These are phyloP conservation scores for Scophthalmus maximus DNA, from an alignment of 2,113 vertebrate species.

Conservation along the genomic window DNA sequence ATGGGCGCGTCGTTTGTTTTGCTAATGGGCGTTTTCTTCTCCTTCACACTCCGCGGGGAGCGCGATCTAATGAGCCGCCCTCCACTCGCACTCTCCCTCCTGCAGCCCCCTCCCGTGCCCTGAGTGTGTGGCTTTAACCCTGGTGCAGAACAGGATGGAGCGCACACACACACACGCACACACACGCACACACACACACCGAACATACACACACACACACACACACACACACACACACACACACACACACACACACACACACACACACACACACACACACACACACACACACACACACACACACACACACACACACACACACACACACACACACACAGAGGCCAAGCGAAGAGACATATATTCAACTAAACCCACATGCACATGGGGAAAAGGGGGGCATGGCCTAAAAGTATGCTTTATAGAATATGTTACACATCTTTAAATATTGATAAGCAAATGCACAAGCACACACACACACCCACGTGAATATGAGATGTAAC, in stretches of 20 bases:
- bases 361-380: slow-evolving; percentile 21
- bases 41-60: slow-evolving; percentile 76
- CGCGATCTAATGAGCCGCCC: slow-evolving; percentile 79
- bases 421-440: slow-evolving; percentile 56
- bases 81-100: slow-evolving; percentile 65
- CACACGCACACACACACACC: no score
- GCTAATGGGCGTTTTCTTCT: slow-evolving; percentile 81
- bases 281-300: slow-evolving; percentile 40
- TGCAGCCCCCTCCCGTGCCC: slow-evolving; percentile 55
- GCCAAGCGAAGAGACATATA: slow-evolving; percentile 6
- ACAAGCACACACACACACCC: slow-evolving; percentile 25
- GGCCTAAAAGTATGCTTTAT: slow-evolving; percentile 44
- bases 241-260: slow-evolving; percentile 40
- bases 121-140: slow-evolving; percentile 73
- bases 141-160: slow-evolving; percentile 69
- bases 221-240: slow-evolving; percentile 19
- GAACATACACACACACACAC: slow-evolving; percentile 6
- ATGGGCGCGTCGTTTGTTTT: slow-evolving; percentile 78
- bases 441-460: slow-evolving; percentile 59
- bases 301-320: slow-evolving; percentile 30
- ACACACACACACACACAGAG: not conserved
- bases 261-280: not conserved
- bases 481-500: slow-evolving; percentile 19
- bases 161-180: slow-evolving; percentile 44
- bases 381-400: not conserved